Evolutionary conservation across 2,888 invertebrate genomes (phyloP).

Genomic region (Lasioglossum calceatum): DNA sequence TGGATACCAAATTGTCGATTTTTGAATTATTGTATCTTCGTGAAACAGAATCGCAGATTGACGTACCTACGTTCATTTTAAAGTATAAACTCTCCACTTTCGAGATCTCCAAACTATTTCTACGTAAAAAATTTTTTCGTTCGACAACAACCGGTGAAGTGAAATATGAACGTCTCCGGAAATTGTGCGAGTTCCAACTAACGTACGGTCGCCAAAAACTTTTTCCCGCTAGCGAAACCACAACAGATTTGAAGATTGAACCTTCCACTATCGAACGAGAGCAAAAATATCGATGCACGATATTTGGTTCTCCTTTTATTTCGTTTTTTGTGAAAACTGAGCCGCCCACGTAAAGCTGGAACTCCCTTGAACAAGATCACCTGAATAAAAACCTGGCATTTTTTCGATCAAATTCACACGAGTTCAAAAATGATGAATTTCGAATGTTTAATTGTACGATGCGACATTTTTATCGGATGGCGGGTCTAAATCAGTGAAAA

Average conservation of each 20-base stretch:
- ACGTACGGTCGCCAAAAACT: background rate
- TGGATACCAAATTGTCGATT: too few relatives aligned
- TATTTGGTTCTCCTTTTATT: background rate
- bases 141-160: background rate
- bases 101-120: too few relatives aligned
- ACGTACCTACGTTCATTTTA: background rate
- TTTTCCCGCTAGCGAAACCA: background rate
- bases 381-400: accelerated
- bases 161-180: background rate
- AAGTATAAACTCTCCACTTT: background rate
- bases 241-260: background rate
- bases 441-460: background rate
- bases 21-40: background rate
- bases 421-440: background rate
- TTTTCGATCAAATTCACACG: background rate
- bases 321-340: background rate
- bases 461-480: background rate
- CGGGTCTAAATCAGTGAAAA: background rate
- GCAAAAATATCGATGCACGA: background rate
- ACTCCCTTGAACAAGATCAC: background rate
- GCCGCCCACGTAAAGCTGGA: background rate
- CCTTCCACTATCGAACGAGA: background rate
- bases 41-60: background rate
- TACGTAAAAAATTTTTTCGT: background rate
- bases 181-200: background rate